These are phyloP conservation scores for Prunella himalayana DNA, from an alignment of 2,113 vertebrate genomes.

Conservation along the genomic window DNA sequence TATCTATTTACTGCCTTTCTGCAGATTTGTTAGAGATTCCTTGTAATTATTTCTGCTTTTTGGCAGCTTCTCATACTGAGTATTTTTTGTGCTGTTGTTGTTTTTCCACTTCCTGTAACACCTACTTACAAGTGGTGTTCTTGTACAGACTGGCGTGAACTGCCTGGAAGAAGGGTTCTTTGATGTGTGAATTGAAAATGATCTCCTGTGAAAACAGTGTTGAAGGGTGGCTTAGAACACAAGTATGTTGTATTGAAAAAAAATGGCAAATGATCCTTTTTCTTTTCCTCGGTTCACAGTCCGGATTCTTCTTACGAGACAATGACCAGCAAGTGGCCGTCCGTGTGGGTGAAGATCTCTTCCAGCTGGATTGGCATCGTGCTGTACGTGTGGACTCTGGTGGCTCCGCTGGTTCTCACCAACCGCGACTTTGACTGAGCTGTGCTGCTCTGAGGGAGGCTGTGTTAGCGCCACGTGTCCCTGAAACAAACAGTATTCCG, in stretches of 20 bases:
- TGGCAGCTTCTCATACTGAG: not conserved
- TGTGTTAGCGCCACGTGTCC: not conserved
- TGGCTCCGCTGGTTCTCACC: slow-evolving; percentile 92
- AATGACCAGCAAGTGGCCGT: slow-evolving; percentile 95
- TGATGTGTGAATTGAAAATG: not conserved
- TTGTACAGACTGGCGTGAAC: not conserved
- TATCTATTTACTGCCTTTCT: not conserved
- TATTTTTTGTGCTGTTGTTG: not conserved
- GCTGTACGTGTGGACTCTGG: slow-evolving; percentile 95
- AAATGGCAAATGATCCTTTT: not conserved
- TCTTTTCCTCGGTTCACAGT: slow-evolving; percentile 19
- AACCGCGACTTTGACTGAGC: slow-evolving; percentile 95
- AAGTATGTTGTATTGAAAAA: not conserved
- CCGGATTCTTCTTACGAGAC: slow-evolving; percentile 83
- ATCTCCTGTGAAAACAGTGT: not conserved
- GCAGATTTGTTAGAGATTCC: not conserved
- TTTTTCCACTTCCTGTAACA: not conserved
- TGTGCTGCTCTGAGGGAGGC: not conserved
- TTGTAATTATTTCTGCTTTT: not conserved
- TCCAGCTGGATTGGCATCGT: slow-evolving; percentile 96
- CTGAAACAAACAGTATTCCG: slow-evolving; percentile 55
- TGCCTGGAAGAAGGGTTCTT: not conserved
- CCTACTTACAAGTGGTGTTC: not conserved
- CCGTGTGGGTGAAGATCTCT: slow-evolving; percentile 98
- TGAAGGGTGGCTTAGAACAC: not conserved